Percentiles rank a stretch among this genome's conserved stretches.
phyloP scores from a whole-genome alignment of 2,797 vertebrate species.

The Meda fulgida region DNA sequence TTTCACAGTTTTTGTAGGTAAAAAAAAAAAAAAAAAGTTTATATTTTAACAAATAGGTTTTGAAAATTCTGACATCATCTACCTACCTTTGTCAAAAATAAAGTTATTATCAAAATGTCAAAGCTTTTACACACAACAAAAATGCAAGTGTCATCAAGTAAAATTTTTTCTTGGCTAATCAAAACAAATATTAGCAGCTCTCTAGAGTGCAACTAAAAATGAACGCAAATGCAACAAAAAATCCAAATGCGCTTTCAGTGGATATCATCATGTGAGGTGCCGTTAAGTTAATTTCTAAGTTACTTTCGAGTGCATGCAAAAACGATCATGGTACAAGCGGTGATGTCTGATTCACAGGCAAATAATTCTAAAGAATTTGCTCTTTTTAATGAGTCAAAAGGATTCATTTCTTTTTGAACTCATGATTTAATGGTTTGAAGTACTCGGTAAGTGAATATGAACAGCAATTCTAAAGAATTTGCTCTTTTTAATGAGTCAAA shows the following conservation, averaged over 20 bases:
- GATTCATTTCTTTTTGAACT: neutral
- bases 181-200: neutral
- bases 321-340: rapidly evolving
- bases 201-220: neutral
- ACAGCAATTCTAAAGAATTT: neutral
- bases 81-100: neutral
- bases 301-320: too few species aligned
- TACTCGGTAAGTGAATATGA: neutral
- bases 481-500: neutral
- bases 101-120: neutral
- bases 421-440: neutral
- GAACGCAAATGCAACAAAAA: neutral
- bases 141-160: neutral
- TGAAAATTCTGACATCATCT: neutral
- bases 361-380: neutral
- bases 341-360: neutral
- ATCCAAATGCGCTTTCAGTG: neutral
- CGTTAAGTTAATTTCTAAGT: neutral
- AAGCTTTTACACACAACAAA: neutral
- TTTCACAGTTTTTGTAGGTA: neutral
- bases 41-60: neutral
- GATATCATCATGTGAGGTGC: neutral
- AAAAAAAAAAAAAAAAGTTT: too few species aligned
- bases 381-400: neutral
- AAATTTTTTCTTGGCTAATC: neutral